Evolutionary conservation across 2,113 vertebrate genomes (phyloP).

Genomic region (Cephalophus harveyi): DNA sequence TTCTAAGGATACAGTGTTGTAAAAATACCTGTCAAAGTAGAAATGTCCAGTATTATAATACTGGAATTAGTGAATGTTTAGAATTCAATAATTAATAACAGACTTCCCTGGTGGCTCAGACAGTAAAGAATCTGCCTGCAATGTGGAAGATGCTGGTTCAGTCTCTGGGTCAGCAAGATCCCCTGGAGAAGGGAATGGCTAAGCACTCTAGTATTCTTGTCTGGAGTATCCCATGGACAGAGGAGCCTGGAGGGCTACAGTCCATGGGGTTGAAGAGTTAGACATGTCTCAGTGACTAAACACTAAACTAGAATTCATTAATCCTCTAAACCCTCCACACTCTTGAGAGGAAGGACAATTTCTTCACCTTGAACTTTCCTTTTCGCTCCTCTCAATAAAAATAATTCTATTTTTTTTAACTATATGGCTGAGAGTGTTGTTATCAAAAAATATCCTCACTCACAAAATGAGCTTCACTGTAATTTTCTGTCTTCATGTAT

Average conservation of each 20-base stretch:
- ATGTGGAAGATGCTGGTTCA: not conserved
- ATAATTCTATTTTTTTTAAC: not conserved
- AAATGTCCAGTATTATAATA: not conserved
- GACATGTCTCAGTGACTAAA: not conserved
- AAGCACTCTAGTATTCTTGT: not conserved
- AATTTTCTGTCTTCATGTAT: not conserved
- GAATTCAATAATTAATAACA: not conserved
- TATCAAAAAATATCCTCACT: not conserved
- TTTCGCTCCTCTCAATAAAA: not conserved
- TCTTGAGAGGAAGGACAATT: not conserved
- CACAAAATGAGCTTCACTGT: not conserved
- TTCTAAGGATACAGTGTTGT: not conserved
- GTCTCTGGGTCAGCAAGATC: not conserved
- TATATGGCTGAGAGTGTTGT: not conserved
- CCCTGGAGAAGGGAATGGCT: not conserved
- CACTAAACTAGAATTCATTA: not conserved
- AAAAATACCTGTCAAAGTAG: not conserved
- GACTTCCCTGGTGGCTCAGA: not conserved
- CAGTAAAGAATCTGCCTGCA: not conserved
- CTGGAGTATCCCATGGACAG: not conserved
- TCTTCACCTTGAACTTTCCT: not conserved
- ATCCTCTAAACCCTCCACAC: not conserved
- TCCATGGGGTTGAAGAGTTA: not conserved
- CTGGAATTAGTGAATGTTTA: not conserved
- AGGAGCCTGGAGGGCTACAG: not conserved